A percentile compares a stretch with the other conserved stretches of the same genome.
phyloP scores from a whole-genome alignment of 2,113 vertebrate genomes.

The Bos taurus region DNA sequence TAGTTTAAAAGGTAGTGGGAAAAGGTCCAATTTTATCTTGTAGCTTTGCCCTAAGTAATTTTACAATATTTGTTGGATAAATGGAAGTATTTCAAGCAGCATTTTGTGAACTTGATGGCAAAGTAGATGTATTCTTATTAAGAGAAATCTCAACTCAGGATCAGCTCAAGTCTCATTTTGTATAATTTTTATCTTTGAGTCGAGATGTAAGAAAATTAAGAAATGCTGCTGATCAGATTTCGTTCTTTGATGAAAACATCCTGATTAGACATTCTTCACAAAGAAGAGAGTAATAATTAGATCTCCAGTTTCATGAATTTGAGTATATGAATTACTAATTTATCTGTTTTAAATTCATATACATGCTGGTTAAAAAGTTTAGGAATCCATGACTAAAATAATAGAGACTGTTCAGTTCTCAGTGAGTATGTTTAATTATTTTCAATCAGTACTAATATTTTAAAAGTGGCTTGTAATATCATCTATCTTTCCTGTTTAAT shows the following conservation, averaged over 20 bases:
- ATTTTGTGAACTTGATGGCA: constrained; percentile 6
- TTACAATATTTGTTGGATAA: neutral
- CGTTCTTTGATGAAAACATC: neutral
- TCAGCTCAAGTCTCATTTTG: constrained; percentile 11
- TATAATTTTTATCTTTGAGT: constrained; percentile 42
- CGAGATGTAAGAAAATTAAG: constrained; percentile 2
- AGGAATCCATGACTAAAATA: constrained; percentile 37
- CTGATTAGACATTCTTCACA: neutral
- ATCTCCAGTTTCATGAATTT: constrained; percentile 25
- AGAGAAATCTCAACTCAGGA: constrained; percentile 43
- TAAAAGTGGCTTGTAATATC: constrained; percentile 34
- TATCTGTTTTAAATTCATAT: constrained; percentile 38
- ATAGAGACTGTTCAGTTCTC: constrained; percentile 16
- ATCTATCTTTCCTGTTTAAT: constrained; percentile 23
- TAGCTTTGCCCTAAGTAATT: neutral
- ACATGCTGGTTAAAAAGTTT: constrained; percentile 33
- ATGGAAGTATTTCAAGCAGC: constrained; percentile 9
- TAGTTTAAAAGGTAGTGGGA: constrained; percentile 16
- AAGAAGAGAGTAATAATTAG: neutral
- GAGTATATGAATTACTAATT: constrained; percentile 22
- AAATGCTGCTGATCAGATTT: neutral
- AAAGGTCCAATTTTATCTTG: neutral
- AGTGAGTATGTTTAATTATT: constrained; percentile 41
- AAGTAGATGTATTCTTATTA: constrained; percentile 14
- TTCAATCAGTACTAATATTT: constrained; percentile 21